phyloP scores from a whole-genome alignment of 2,888 invertebrate genomes.

The Cheilosia pagana region DNA sequence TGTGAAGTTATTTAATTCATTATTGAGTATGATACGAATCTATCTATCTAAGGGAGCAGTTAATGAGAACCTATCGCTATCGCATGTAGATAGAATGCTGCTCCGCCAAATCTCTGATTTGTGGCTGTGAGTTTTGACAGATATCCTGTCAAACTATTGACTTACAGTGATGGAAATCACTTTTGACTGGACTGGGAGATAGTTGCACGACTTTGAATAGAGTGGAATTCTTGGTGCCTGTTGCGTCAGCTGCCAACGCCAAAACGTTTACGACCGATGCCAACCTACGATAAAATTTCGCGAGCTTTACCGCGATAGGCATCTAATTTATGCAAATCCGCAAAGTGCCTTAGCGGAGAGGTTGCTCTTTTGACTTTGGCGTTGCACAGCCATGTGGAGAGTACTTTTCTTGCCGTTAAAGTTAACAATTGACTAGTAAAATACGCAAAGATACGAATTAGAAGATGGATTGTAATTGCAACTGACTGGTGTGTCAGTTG shows the following conservation, averaged over 20 bases:
- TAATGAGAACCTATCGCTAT: constrained; percentile 17
- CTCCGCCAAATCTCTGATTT: constrained; percentile 9
- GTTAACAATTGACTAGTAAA: too few relatives aligned
- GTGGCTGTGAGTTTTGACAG: constrained; percentile 20
- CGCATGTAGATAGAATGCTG: constrained; percentile 19
- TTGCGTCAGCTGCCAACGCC: too few relatives aligned
- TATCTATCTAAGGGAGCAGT: constrained; percentile 10
- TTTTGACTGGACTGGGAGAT: constrained; percentile 2
- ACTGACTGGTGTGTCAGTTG: too few relatives aligned
- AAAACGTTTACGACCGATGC: background rate
- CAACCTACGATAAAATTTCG: constrained; percentile 5
- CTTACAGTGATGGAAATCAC: constrained; percentile 2
- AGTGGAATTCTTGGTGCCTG: constrained; percentile 8
- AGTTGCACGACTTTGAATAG: constrained; percentile 6
- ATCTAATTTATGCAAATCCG: constrained; percentile 44
- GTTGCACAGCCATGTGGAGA: too few relatives aligned
- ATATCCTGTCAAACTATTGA: background rate
- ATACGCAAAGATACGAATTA: too few relatives aligned
- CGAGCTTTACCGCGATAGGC: constrained; percentile 7
- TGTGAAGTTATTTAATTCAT: constrained; percentile 47
- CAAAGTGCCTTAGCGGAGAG: too few relatives aligned
- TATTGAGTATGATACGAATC: constrained; percentile 26
- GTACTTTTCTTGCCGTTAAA: too few relatives aligned
- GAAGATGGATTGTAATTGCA: too few relatives aligned
- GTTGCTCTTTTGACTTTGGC: too few relatives aligned